Conservation (phyloP, 2,888 invertebrate genomes). For the Strigamia maritima region DNA sequence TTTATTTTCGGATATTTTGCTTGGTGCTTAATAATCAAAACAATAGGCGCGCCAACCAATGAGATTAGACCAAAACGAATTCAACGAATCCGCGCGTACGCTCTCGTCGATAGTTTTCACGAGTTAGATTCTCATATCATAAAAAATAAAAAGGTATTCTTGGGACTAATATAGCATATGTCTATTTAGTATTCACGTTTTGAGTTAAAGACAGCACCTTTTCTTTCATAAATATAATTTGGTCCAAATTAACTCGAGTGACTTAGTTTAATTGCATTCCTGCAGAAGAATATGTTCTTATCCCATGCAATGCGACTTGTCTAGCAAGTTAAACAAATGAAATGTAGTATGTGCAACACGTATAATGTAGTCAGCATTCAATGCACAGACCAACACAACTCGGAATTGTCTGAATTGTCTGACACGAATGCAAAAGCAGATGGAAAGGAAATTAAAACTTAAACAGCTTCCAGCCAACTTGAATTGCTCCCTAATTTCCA, state of each 20-base stretch:
- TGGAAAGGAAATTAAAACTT: background rate
- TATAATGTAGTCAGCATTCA: background rate
- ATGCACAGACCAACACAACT: background rate
- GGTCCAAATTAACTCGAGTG: background rate
- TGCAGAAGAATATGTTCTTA: background rate
- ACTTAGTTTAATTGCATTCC: background rate
- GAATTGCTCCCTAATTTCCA: background rate
- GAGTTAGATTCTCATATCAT: too few relatives aligned
- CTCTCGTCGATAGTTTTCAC: too few relatives aligned
- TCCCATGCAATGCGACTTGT: background rate
- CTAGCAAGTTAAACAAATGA: background rate
- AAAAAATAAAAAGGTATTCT: too few relatives aligned
- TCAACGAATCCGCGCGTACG: too few relatives aligned
- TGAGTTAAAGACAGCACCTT: background rate
- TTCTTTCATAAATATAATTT: background rate
- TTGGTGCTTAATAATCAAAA: too few relatives aligned
- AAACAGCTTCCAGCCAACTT: background rate
- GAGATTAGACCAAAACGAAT: too few relatives aligned
- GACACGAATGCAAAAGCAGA: background rate
- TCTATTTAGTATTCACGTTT: background rate
- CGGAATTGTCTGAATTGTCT: background rate
- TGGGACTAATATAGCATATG: too few relatives aligned
- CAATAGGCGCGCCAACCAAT: too few relatives aligned
- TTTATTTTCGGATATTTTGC: too few relatives aligned
- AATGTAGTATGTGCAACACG: background rate